A percentile compares a stretch with the other conserved stretches of the same genome.
phyloP scores from a whole-genome alignment of 2,888 invertebrate species.

The Ptychoptera contaminata region DNA sequence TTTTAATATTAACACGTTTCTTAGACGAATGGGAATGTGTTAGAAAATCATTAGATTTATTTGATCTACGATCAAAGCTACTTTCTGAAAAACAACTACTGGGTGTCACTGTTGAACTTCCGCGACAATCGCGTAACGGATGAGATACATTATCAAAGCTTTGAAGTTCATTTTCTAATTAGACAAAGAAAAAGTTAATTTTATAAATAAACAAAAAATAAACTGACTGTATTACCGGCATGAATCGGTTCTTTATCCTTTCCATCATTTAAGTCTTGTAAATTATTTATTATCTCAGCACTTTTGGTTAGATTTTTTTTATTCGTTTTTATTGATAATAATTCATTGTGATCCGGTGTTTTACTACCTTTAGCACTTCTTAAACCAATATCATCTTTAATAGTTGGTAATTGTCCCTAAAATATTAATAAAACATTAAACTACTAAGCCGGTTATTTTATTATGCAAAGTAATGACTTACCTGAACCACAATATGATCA shows the following conservation, averaged over 20 bases:
- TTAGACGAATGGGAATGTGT: slow-evolving; percentile 31
- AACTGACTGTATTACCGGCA: neutral
- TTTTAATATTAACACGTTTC: slow-evolving; percentile 47
- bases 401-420: neutral
- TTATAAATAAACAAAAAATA: neutral
- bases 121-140: slow-evolving; percentile 2
- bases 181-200: slow-evolving; percentile 1
- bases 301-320: neutral
- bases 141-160: slow-evolving; percentile 25
- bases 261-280: neutral
- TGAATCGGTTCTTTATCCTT: neutral
- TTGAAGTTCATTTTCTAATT: slow-evolving; percentile 22
- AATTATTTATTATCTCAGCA: neutral
- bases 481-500: slow-evolving; percentile 47
- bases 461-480: slow-evolving; percentile 15
- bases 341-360: too few species aligned
- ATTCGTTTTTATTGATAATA: too few species aligned
- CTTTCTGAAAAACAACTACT: slow-evolving; percentile 28
- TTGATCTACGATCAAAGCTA: slow-evolving; percentile 26
- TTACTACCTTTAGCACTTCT: too few species aligned
- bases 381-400: too few species aligned
- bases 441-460: slow-evolving; percentile 20
- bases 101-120: slow-evolving; percentile 28
- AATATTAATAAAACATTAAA: neutral
- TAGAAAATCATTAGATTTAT: slow-evolving; percentile 28